Evolutionary conservation across 2,113 vertebrate genomes (phyloP).

Genomic region (Dipodomys ordii): DNA sequence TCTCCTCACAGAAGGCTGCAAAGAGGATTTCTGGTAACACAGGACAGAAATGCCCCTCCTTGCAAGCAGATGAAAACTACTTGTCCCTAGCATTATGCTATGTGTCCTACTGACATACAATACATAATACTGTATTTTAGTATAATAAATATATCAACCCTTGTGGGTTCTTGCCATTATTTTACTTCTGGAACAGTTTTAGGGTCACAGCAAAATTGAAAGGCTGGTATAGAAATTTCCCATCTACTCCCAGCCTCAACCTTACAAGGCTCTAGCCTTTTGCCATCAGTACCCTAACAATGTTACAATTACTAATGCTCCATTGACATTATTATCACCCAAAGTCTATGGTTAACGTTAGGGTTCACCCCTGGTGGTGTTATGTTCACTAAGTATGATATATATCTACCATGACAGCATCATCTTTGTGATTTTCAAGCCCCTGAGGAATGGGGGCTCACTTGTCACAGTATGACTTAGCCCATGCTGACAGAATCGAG

Average conservation of each 20-base stretch:
- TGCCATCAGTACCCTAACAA: too few relatives aligned
- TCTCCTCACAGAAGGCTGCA: neutral
- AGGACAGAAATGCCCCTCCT: constrained; percentile 50
- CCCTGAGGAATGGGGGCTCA: too few relatives aligned
- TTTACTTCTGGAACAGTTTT: neutral
- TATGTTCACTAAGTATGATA: neutral
- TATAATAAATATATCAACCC: neutral
- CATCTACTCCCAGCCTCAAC: neutral
- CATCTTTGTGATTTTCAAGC: neutral
- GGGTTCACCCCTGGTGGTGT: neutral
- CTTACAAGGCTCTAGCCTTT: too few relatives aligned
- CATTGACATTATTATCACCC: neutral
- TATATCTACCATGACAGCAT: neutral
- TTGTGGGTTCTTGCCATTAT: too few relatives aligned
- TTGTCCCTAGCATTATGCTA: constrained; percentile 68
- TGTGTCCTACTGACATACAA: constrained; percentile 56
- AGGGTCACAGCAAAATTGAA: neutral
- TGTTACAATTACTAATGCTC: neutral
- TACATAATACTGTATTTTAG: constrained; percentile 64
- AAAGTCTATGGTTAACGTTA: neutral
- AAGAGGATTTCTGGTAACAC: constrained; percentile 68
- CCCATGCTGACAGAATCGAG: neutral
- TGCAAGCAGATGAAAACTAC: constrained; percentile 69
- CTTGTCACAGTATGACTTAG: neutral
- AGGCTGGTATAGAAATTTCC: neutral